Conservation (phyloP, 2,113 vertebrate species). For the Phalacrocorax aristotelis region DNA sequence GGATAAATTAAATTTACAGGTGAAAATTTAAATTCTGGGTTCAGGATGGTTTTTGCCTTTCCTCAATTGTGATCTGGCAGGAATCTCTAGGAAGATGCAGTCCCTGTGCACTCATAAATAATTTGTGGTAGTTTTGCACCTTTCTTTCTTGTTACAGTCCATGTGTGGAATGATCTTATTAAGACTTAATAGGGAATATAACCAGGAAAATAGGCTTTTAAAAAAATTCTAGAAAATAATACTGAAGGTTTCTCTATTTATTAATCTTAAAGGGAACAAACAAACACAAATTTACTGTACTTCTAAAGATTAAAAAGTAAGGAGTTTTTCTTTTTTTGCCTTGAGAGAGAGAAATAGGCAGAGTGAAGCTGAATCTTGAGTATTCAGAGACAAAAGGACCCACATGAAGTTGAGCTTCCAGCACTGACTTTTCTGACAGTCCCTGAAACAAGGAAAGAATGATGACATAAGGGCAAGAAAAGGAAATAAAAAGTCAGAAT, state of each 20-base stretch:
- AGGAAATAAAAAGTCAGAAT: rapidly evolving
- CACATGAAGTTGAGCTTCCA: neutral
- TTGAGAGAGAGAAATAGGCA: neutral
- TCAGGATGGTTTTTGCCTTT: neutral
- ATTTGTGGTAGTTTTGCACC: neutral
- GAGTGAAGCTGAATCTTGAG: neutral
- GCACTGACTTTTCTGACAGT: neutral
- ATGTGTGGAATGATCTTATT: neutral
- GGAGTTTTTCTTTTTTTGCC: neutral
- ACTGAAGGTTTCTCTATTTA: neutral
- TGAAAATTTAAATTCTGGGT: neutral
- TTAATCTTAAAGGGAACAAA: neutral
- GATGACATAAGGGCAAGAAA: neutral
- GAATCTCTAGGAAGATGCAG: neutral
- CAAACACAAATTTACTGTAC: neutral
- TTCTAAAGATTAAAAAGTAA: neutral
- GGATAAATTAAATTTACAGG: neutral
- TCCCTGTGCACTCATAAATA: neutral
- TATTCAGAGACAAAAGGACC: neutral
- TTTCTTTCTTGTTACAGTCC: neutral
- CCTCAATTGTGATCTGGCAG: neutral
- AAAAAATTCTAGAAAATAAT: neutral
- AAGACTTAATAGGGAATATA: neutral
- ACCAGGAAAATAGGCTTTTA: neutral
- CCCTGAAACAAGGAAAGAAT: neutral